Evolutionary conservation across 2,113 vertebrate species (phyloP).

Genomic region (Esox niger): DNA sequence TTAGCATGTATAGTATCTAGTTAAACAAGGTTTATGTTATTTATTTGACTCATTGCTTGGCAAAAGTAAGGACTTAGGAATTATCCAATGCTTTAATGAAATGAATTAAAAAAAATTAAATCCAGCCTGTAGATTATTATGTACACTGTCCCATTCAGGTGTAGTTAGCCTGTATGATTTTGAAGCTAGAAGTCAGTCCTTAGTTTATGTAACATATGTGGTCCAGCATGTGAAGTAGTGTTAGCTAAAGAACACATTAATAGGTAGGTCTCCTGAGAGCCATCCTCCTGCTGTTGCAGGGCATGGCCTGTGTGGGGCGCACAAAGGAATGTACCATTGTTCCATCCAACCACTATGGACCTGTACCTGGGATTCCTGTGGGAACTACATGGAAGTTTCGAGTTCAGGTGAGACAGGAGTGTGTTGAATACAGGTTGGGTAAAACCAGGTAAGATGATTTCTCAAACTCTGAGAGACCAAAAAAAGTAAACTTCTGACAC

Average conservation of each 20-base stretch:
- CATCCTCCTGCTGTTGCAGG: slow-evolving; percentile 68
- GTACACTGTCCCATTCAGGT: background rate
- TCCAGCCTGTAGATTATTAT: background rate
- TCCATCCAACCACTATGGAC: slow-evolving; percentile 96
- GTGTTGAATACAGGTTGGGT: background rate
- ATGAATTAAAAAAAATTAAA: too few species aligned
- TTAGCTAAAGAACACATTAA: background rate
- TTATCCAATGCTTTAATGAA: background rate
- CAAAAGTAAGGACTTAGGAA: background rate
- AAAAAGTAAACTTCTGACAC: background rate
- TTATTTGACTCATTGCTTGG: background rate
- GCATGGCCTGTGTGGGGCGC: slow-evolving; percentile 97
- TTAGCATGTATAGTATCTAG: slow-evolving; percentile 2
- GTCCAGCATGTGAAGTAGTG: background rate
- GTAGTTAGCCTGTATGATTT: too few species aligned
- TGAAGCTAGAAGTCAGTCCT: too few species aligned
- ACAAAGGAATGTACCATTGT: slow-evolving; percentile 98
- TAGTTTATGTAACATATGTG: too few species aligned
- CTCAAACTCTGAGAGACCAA: background rate
- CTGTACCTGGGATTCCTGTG: slow-evolving; percentile 92
- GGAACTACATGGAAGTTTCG: slow-evolving; percentile 97
- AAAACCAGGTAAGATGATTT: background rate
- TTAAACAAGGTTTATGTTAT: slow-evolving; percentile 38
- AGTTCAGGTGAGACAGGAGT: slow-evolving; percentile 80
- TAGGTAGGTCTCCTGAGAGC: slow-evolving; percentile 3